Conservation (phyloP, 1,140 invertebrate species). For the Monochamus saltuarius region DNA sequence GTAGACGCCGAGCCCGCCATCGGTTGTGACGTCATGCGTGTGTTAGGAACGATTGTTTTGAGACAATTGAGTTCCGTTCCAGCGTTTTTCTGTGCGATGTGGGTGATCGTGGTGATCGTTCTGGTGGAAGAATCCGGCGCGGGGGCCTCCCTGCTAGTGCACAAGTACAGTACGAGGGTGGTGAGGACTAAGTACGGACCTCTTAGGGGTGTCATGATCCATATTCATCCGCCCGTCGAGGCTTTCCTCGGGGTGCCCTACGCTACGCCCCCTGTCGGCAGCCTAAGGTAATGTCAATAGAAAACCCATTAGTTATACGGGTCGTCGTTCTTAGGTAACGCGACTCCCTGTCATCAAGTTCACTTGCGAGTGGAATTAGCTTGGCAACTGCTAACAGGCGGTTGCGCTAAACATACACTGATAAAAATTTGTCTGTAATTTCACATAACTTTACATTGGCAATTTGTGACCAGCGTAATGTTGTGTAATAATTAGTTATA, state of each 20-base stretch:
- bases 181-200: slow-evolving; percentile 86
- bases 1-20: slow-evolving; percentile 17
- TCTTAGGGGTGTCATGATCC: slow-evolving; percentile 78
- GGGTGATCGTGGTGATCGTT: slow-evolving; percentile 50
- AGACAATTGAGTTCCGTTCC: slow-evolving; percentile 36
- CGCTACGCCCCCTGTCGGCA: slow-evolving; percentile 77
- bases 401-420: no score
- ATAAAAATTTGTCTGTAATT: no score
- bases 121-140: slow-evolving; percentile 53
- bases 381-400: no score
- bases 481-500: no score
- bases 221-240: slow-evolving; percentile 78
- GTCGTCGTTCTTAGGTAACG: neutral
- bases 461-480: no score
- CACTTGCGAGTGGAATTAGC: neutral
- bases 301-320: neutral
- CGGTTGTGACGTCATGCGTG: slow-evolving; percentile 46
- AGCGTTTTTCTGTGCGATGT: slow-evolving; percentile 36
- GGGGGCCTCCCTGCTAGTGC: slow-evolving; percentile 54
- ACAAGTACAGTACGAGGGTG: slow-evolving; percentile 76
- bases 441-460: no score
- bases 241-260: slow-evolving; percentile 95
- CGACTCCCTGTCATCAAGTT: neutral
- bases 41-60: slow-evolving; percentile 29
- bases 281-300: slow-evolving; percentile 56